Percentiles rank a stretch among this genome's conserved stretches.
These are phyloP conservation scores for Dendrocopos noguchii DNA, from an alignment of 2,113 vertebrate genomes.

Conservation along the genomic window DNA sequence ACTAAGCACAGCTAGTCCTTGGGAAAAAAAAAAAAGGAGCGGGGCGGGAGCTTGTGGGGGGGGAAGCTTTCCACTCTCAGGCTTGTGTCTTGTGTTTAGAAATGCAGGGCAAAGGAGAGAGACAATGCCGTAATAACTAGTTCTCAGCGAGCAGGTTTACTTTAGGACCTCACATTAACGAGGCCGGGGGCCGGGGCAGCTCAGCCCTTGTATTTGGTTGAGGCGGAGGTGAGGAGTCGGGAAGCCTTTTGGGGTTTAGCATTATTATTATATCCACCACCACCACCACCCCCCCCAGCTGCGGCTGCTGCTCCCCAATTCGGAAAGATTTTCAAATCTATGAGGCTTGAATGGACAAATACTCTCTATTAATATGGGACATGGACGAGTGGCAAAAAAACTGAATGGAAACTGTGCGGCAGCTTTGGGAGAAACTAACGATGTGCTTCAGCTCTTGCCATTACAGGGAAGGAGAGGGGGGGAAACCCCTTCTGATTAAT, in stretches of 20 bases:
- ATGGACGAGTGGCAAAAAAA: constrained; percentile 76
- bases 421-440: constrained; percentile 71
- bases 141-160: constrained; percentile 60
- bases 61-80: neutral
- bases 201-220: neutral
- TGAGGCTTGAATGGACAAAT: constrained; percentile 76
- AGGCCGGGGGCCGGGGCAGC: neutral
- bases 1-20: neutral
- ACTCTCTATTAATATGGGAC: constrained; percentile 72
- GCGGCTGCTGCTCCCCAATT: constrained; percentile 4
- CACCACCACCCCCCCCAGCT: neutral
- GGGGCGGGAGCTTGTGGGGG: neutral
- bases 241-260: too few species aligned
- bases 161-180: constrained; percentile 46
- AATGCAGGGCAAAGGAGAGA: neutral
- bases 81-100: neutral
- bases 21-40: neutral
- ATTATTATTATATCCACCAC: too few species aligned
- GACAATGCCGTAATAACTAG: constrained; percentile 52
- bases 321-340: constrained; percentile 71
- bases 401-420: constrained; percentile 71
- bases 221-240: neutral
- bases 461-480: constrained; percentile 64
- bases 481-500: constrained; percentile 83
- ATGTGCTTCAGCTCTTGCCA: constrained; percentile 69